phyloP scores from a whole-genome alignment of 2,888 invertebrate genomes.

The Furcula furcula region DNA sequence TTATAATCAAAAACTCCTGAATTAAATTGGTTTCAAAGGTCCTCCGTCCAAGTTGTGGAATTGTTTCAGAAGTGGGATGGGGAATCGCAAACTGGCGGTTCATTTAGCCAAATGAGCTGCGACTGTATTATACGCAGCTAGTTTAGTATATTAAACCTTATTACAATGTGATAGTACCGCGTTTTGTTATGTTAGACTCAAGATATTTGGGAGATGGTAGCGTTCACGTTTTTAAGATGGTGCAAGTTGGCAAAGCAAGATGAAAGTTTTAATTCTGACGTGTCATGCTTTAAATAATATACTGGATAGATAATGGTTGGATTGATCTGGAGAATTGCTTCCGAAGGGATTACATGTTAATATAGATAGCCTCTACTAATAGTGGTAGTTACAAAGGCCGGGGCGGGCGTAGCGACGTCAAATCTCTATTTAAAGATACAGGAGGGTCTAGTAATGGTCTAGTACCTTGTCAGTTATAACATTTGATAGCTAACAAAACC shows the following conservation, averaged over 20 bases:
- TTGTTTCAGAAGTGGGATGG: slow-evolving; percentile 32
- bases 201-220: slow-evolving; percentile 4
- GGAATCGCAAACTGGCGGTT: slow-evolving; percentile 28
- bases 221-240: slow-evolving; percentile 4
- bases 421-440: no score
- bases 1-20: slow-evolving; percentile 21
- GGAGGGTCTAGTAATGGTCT: no score
- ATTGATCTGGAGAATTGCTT: no score
- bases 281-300: no score
- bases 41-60: slow-evolving; percentile 23
- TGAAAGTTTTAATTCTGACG: slow-evolving; percentile 7
- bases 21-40: slow-evolving; percentile 29
- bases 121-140: slow-evolving; percentile 16
- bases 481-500: no score
- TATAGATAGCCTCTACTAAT: no score
- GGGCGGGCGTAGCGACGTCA: no score
- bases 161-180: not conserved
- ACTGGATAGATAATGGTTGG: no score
- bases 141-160: slow-evolving; percentile 16
- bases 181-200: not conserved
- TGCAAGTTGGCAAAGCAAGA: slow-evolving; percentile 3
- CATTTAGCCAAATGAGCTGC: slow-evolving; percentile 47
- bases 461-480: no score
- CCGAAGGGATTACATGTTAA: no score
- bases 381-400: no score